phyloP scores from a whole-genome alignment of 2,113 vertebrate genomes.

The Corydoras maculifer region DNA sequence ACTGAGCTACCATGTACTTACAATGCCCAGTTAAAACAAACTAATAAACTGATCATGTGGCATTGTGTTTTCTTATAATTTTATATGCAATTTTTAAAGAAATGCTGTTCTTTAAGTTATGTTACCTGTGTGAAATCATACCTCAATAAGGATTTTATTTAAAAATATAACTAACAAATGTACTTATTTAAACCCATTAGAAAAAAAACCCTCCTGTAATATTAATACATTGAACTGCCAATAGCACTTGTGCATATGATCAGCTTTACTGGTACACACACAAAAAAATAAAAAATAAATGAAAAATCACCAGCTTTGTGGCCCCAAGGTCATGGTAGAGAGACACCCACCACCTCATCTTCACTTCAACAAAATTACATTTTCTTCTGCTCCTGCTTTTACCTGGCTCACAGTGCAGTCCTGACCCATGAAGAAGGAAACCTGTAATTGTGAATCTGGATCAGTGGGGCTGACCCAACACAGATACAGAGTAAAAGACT shows the following conservation, averaged over 20 bases:
- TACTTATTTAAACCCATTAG: not conserved
- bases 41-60: too few species aligned
- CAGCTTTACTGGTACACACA: not conserved
- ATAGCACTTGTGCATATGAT: not conserved
- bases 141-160: not conserved
- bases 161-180: not conserved
- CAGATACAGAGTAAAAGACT: not conserved
- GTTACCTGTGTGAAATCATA: too few species aligned
- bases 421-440: conserved; percentile 25
- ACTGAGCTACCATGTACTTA: too few species aligned
- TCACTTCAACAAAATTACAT: conserved; percentile 31
- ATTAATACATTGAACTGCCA: not conserved
- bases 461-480: conserved; percentile 3
- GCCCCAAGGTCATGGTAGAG: conserved; percentile 17
- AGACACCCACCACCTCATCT: conserved; percentile 25
- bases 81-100: too few species aligned
- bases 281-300: conserved; percentile 2
- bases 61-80: too few species aligned
- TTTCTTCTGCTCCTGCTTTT: conserved; percentile 24
- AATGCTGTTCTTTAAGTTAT: too few species aligned
- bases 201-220: not conserved
- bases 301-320: conserved; percentile 2
- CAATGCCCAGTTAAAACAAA: too few species aligned
- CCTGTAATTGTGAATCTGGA: conserved; percentile 19
- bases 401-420: conserved; percentile 24